phyloP scores from a whole-genome alignment of 2,888 invertebrate species.

The Strigamia maritima region DNA sequence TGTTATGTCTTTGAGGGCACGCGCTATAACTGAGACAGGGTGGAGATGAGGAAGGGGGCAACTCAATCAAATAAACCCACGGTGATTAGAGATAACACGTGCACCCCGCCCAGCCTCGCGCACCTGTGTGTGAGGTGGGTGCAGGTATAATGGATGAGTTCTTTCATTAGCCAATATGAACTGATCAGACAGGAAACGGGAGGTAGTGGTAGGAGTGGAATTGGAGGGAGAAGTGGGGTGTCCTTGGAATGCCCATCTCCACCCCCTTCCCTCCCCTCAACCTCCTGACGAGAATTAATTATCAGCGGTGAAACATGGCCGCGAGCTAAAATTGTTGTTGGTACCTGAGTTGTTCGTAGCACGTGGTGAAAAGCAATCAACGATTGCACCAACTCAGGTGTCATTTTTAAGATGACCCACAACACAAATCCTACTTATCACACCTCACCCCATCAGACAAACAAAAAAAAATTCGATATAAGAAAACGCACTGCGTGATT shows the following conservation, averaged over 20 bases:
- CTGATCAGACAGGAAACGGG: slow-evolving; percentile 27
- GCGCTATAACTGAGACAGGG: not conserved
- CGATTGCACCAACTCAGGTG: not conserved
- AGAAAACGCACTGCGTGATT: not conserved
- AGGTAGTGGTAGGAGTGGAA: not conserved
- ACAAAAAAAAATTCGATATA: not conserved
- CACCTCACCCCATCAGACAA: not conserved
- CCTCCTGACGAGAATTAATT: slow-evolving; percentile 23
- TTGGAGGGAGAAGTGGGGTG: not conserved
- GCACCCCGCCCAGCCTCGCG: slow-evolving; percentile 20
- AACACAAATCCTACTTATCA: not conserved
- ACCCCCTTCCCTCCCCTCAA: slow-evolving; percentile 23
- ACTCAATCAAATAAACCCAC: slow-evolving; percentile 31
- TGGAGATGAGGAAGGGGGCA: slow-evolving; percentile 26
- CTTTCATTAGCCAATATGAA: slow-evolving; percentile 35
- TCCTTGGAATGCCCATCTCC: slow-evolving; percentile 3
- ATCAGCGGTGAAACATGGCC: not conserved
- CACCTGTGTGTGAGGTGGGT: slow-evolving; percentile 31
- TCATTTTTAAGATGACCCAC: not conserved
- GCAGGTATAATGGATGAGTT: slow-evolving; percentile 31
- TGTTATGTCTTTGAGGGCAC: slow-evolving; percentile 10
- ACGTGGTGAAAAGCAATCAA: slow-evolving; percentile 21
- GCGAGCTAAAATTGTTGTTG: not conserved
- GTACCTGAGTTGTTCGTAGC: not conserved
- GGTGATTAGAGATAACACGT: slow-evolving; percentile 33